Conservation (phyloP, 2,888 invertebrate genomes). For the Lithosia quadra region DNA sequence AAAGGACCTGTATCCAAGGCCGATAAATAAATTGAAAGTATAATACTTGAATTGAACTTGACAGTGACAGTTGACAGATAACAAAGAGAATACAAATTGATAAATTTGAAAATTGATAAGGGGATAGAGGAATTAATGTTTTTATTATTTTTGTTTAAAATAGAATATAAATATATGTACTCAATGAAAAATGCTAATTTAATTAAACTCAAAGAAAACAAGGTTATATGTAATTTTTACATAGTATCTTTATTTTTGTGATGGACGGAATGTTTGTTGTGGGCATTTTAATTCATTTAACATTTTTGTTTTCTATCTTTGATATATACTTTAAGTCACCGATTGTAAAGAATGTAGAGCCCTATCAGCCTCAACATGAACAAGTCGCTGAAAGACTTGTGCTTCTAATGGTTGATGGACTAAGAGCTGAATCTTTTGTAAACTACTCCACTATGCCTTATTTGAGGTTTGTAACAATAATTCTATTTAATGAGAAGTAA, state of each 20-base stretch:
- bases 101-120: neutral
- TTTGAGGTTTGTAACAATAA: slow-evolving; percentile 85
- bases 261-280: slow-evolving; percentile 69
- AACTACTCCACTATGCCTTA: slow-evolving; percentile 88
- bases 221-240: neutral
- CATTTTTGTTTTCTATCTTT: slow-evolving; percentile 94
- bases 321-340: slow-evolving; percentile 98
- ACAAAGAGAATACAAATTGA: neutral
- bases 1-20: no score
- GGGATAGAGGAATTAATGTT: no score
- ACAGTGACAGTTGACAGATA: no score
- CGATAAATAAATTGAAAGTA: no score
- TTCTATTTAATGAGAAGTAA: neutral
- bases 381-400: slow-evolving; percentile 92
- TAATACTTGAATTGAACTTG: no score
- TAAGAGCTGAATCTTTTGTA: slow-evolving; percentile 95
- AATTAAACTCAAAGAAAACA: neutral
- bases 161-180: neutral
- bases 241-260: neutral
- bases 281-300: slow-evolving; percentile 89
- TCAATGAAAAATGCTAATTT: neutral
- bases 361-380: slow-evolving; percentile 80
- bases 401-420: slow-evolving; percentile 96
- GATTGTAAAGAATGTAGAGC: slow-evolving; percentile 90
- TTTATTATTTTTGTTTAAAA: neutral